Base-by-base conservation (phyloP, 2,888 invertebrate genomes). In the Andrena chrysosceles region DNA sequence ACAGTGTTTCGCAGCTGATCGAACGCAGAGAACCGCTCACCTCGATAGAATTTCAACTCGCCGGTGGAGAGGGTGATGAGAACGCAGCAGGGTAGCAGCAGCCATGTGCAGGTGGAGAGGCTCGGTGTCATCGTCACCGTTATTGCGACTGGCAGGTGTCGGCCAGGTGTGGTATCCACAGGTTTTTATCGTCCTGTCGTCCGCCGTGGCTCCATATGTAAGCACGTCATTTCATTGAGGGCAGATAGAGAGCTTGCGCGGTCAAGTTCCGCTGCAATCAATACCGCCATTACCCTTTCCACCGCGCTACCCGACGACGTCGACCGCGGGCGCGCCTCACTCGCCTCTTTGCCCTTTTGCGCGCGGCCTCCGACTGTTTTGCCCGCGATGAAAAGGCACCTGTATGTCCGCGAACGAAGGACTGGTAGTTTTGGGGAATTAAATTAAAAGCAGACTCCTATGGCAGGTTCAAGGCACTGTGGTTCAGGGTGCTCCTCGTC, bases 171-270 rank as follows among this genome's bases (percentile, higher is more conserved):
- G 64, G 69, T 75, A 64, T 85, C 75, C 79, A 79, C 85, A 85
- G 83, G 84, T 82, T 81, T 82, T 83, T 87, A 89, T 82, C 89
- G 86, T 81, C 63, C 54, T 76, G 52, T 77, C 77, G 79, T 74
- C 68, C 80, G 75, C 66, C 77, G 87, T 75, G 79, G 87, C 89
- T 91, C 90, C 89, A 90, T 92, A 91, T 90, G 91, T 89, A 88
- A 90, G 89, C 91, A 89, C 91, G 92, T 91, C 93, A 90, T 92
- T 88, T 92, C 92, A 92, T 93, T 90, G 85, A 89, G 83, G 89
- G 72, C 84, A 77, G 77, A 84, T 79, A 85, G 78, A 79, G 91
- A 92, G 92, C 89, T 91, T 93, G 92, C 92, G 93, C 92, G 92
- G 84, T 87, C 88, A 77, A 83, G 86, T 87, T 85, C 85, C 80